Conservation (phyloP, 2,113 vertebrate genomes). For the Platichthys stellatus region DNA sequence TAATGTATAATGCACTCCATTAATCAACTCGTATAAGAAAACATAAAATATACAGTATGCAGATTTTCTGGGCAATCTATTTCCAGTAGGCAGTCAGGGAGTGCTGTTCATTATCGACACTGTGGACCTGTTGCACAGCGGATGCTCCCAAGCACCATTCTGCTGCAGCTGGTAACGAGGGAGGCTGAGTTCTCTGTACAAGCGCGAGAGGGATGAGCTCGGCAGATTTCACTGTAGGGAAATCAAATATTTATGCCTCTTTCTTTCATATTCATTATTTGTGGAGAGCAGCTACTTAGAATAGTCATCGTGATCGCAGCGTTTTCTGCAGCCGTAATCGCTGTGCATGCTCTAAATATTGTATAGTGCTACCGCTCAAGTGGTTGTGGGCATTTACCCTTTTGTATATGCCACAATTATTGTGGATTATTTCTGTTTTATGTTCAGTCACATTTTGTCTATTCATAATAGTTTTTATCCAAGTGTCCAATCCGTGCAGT, state of each 20-base stretch:
- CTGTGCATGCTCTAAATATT: slow-evolving; percentile 36
- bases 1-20: not conserved
- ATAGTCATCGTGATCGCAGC: slow-evolving; percentile 40
- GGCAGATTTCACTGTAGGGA: slow-evolving; percentile 56
- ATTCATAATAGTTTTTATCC: not conserved
- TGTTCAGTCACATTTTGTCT: not conserved
- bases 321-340: slow-evolving; percentile 33
- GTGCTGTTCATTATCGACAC: slow-evolving; percentile 56
- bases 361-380: not conserved
- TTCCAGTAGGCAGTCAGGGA: slow-evolving; percentile 37
- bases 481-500: no score
- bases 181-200: slow-evolving; percentile 42
- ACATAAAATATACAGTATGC: not conserved
- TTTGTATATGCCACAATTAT: not conserved
- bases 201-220: slow-evolving; percentile 61
- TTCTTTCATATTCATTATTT: slow-evolving; percentile 65
- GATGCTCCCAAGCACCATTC: slow-evolving; percentile 54
- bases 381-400: not conserved
- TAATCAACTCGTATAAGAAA: not conserved
- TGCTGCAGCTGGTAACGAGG: slow-evolving; percentile 38
- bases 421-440: not conserved
- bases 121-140: slow-evolving; percentile 71
- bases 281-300: slow-evolving; percentile 45
- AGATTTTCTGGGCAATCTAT: slow-evolving; percentile 33
- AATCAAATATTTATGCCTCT: slow-evolving; percentile 80